Evolutionary conservation across 2,888 invertebrate species (phyloP).

Genomic region (Ptilodon capucinus): DNA sequence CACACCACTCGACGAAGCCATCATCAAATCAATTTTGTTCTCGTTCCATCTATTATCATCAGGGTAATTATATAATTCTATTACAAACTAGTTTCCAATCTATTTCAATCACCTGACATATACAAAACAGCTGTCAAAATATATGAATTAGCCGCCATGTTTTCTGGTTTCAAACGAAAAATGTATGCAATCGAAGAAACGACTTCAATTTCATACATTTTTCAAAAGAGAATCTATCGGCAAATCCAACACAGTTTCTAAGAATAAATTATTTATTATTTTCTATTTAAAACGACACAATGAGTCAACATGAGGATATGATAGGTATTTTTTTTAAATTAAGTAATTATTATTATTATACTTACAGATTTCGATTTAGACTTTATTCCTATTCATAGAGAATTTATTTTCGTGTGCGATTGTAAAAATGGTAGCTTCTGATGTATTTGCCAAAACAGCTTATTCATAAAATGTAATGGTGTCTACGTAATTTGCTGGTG

Average conservation of each 20-base stretch:
- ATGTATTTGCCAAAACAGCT: conserved; percentile 18
- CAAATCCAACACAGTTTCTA: not conserved
- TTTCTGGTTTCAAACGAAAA: too few species aligned
- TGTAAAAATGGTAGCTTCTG: conserved; percentile 25
- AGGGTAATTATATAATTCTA: too few species aligned
- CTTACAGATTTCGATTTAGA: conserved; percentile 10
- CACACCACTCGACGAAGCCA: too few species aligned
- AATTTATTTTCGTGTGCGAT: conserved; percentile 21
- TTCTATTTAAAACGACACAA: conserved; percentile 10
- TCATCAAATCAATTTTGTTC: too few species aligned
- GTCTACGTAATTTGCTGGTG: conserved; percentile 1
- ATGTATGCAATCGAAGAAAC: too few species aligned
- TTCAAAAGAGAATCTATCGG: not conserved
- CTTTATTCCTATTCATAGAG: conserved; percentile 26
- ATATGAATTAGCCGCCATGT: too few species aligned
- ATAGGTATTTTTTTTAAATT: conserved; percentile 6
- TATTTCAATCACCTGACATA: too few species aligned
- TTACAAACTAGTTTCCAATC: too few species aligned
- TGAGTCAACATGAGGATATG: conserved; percentile 22
- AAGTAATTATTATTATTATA: conserved; percentile 5
- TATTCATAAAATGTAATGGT: too few species aligned
- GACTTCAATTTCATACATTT: too few species aligned
- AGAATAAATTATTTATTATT: conserved; percentile 13
- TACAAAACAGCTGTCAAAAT: too few species aligned
- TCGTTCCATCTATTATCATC: too few species aligned